These are phyloP conservation scores for Lates calcarifer DNA, from an alignment of 2,113 vertebrate genomes.

Conservation along the genomic window DNA sequence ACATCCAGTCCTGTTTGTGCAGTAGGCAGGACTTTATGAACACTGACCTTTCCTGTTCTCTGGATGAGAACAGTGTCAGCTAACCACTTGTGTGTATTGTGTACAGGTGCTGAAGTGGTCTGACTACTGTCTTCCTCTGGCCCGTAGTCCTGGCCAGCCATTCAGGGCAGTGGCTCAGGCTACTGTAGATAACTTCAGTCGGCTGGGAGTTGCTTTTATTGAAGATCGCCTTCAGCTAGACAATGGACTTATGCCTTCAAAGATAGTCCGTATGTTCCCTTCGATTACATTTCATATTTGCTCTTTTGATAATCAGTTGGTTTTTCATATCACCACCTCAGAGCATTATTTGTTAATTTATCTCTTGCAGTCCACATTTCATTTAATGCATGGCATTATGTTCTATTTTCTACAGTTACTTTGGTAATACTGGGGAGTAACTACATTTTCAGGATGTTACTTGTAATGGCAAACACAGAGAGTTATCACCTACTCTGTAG, in stretches of 20 bases:
- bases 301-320: neutral
- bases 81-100: conserved; percentile 45
- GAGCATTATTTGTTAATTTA: neutral
- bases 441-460: neutral
- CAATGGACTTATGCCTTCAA: conserved; percentile 90
- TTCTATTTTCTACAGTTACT: neutral
- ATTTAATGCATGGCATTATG: neutral
- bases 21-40: too few species aligned
- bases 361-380: neutral
- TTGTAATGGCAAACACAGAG: neutral
- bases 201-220: conserved; percentile 93
- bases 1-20: too few species aligned
- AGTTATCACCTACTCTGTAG: too few species aligned
- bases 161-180: conserved; percentile 90
- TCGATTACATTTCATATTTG: neutral
- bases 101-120: conserved; percentile 92
- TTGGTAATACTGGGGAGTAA: too few species aligned
- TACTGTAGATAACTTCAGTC: conserved; percentile 92
- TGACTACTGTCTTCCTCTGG: conserved; percentile 91
- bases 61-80: too few species aligned
- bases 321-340: neutral
- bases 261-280: conserved; percentile 91
- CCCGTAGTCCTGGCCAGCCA: conserved; percentile 87
- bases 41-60: too few species aligned
- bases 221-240: conserved; percentile 94